phyloP scores from a whole-genome alignment of 2,888 invertebrate species.

The Griposia aprilina region DNA sequence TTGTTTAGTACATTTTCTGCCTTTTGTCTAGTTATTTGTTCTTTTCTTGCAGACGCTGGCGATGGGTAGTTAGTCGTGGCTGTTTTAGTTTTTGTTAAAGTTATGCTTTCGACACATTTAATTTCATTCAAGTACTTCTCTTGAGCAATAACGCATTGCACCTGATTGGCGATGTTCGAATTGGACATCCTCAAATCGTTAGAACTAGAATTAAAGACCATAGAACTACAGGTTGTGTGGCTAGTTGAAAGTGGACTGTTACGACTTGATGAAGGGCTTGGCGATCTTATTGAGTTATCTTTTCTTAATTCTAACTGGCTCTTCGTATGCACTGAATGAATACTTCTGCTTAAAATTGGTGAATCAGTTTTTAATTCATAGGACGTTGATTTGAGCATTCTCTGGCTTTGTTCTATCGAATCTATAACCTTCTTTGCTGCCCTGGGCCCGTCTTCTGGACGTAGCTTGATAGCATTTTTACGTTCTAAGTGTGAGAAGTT shows the following conservation, averaged over 20 bases:
- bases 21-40: slow-evolving; percentile 87
- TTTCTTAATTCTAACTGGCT: slow-evolving; percentile 86
- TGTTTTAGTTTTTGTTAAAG: slow-evolving; percentile 83
- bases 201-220: slow-evolving; percentile 89
- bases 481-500: slow-evolving; percentile 85
- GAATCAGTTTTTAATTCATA: slow-evolving; percentile 88
- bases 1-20: slow-evolving; percentile 88
- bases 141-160: slow-evolving; percentile 90
- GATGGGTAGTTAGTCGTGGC: slow-evolving; percentile 80
- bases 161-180: slow-evolving; percentile 87
- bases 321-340: slow-evolving; percentile 81
- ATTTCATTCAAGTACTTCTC: slow-evolving; percentile 89
- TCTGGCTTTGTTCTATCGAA: slow-evolving; percentile 88
- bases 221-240: slow-evolving; percentile 89
- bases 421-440: slow-evolving; percentile 88
- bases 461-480: slow-evolving; percentile 88
- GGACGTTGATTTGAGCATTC: slow-evolving; percentile 88
- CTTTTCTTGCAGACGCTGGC: slow-evolving; percentile 83
- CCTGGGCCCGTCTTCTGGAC: slow-evolving; percentile 87
- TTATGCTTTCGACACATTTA: slow-evolving; percentile 88
- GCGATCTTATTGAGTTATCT: slow-evolving; percentile 84
- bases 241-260: slow-evolving; percentile 89
- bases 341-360: slow-evolving; percentile 81
- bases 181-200: slow-evolving; percentile 88
- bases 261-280: slow-evolving; percentile 88